These are phyloP conservation scores for Tinea semifulvella DNA, from an alignment of 2,888 invertebrate genomes.

Conservation along the genomic window DNA sequence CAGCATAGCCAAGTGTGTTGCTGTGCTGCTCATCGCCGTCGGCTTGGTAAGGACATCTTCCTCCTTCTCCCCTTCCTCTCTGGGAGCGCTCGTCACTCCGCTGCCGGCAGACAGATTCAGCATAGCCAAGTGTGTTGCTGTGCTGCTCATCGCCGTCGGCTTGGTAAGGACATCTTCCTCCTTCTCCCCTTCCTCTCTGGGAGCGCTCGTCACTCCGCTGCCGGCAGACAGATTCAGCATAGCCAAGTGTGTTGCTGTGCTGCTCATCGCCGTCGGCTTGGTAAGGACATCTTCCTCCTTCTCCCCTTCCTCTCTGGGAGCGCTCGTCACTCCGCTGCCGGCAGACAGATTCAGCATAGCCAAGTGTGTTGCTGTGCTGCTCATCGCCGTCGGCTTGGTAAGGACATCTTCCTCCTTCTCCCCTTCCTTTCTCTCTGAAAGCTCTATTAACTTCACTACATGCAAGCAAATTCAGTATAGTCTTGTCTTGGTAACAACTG, in stretches of 20 bases:
- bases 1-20: conserved; percentile 84
- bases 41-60: conserved; percentile 73
- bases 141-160: conserved; percentile 79
- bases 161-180: conserved; percentile 69
- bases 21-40: conserved; percentile 79
- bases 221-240: conserved; percentile 84
- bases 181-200: no score
- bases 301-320: no score
- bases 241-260: conserved; percentile 84
- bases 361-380: conserved; percentile 81
- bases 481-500: no score
- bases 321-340: conserved; percentile 83
- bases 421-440: no score
- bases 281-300: conserved; percentile 65
- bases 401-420: conserved; percentile 41
- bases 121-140: conserved; percentile 84
- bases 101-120: conserved; percentile 84
- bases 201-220: conserved; percentile 86
- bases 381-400: conserved; percentile 83
- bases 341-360: conserved; percentile 87
- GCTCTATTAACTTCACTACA: no score
- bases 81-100: conserved; percentile 89
- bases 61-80: no score
- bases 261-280: conserved; percentile 80
- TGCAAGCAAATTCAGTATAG: no score